Percentiles rank a stretch among this genome's conserved stretches.
Evolutionary conservation across 1,140 invertebrate species (phyloP).

Genomic region (Lasaia peninsularis): DNA sequence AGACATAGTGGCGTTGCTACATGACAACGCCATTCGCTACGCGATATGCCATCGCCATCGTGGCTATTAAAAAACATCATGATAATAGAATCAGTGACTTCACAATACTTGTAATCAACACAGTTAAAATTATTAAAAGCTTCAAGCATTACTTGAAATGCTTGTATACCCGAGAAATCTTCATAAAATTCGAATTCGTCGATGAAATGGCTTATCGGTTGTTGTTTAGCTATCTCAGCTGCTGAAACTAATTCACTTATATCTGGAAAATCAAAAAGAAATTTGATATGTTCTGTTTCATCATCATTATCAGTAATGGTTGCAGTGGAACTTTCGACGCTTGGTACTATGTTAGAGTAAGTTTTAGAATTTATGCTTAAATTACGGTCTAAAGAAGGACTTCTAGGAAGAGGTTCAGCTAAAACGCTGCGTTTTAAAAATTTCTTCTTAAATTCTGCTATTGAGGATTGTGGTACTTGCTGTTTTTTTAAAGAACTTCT

Average conservation of each 20-base stretch:
- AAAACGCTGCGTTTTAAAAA: constrained; percentile 61
- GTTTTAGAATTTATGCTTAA: constrained; percentile 31
- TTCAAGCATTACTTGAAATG: constrained; percentile 50
- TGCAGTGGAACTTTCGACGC: constrained; percentile 26
- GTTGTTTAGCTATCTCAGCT: constrained; percentile 49
- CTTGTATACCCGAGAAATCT: constrained; percentile 50
- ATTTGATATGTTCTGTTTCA: constrained; percentile 36
- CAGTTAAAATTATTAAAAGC: constrained; percentile 66
- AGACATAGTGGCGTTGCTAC: constrained; percentile 75
- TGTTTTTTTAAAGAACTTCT: constrained; percentile 55
- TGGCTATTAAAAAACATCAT: constrained; percentile 68
- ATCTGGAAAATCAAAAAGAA: constrained; percentile 60
- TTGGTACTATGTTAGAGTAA: constrained; percentile 39
- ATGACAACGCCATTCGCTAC: constrained; percentile 58
- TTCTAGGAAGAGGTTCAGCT: constrained; percentile 47
- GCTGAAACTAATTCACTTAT: constrained; percentile 63
- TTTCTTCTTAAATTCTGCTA: constrained; percentile 57
- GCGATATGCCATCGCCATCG: constrained; percentile 42
- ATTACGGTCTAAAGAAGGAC: background rate
- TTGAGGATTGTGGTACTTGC: constrained; percentile 37
- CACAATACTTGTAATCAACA: constrained; percentile 65
- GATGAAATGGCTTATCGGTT: constrained; percentile 48
- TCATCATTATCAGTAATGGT: constrained; percentile 20
- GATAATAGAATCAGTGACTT: constrained; percentile 59
- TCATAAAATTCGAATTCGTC: constrained; percentile 68